Base-by-base conservation (phyloP, 2,797 vertebrate species). In the Triplophysa yarkandensis region DNA sequence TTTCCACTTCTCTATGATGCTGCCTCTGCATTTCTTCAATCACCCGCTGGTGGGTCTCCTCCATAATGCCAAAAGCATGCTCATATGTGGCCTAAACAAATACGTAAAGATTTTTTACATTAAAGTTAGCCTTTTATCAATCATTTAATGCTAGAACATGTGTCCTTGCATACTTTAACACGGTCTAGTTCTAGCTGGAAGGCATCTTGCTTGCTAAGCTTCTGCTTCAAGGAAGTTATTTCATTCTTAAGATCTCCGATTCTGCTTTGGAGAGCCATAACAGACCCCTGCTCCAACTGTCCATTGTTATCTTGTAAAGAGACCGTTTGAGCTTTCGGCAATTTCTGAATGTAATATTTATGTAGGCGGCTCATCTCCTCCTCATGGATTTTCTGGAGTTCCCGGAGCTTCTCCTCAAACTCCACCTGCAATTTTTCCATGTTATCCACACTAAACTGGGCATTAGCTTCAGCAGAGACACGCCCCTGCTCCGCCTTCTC, bases 11-110 rank as follows among this genome's bases (percentile, higher is more conserved):
- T 71, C 91, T 89, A 79, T 95, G 94, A 85, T 98, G 95, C 84
- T 96, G 94, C 83, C 93, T 89, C 88, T 94, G 94, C n/a, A 99
- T 86, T 67, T 98, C 95, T 67, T 90, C 89, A 0, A 97, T 93
- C 83, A 94, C 93, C 82, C 95, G 92, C 87, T 93, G 93, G 81
- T 98, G 94, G 1, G 92, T 94, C 70, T 95, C 94, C 81, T 97
- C 94, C 93, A 96, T 94, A 27, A 92, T 92, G 57, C 89, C 87
- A 79, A 97, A 92, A 7, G 92, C 93, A 19, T 92, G 90, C 77
- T 95, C 93, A 77, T 93, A 94, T 0, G 93, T 94, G 36, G 90
- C 91, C 96, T 97, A 85, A 76, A 82, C 7, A 41, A 17, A 50
- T 61, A 68, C 0, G 48, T 2, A 48, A n/a, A 16, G 57, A 1